Percentiles rank a stretch among this genome's conserved stretches.
phyloP scores from a whole-genome alignment of 2,888 invertebrate species.

The Nezara viridula region DNA sequence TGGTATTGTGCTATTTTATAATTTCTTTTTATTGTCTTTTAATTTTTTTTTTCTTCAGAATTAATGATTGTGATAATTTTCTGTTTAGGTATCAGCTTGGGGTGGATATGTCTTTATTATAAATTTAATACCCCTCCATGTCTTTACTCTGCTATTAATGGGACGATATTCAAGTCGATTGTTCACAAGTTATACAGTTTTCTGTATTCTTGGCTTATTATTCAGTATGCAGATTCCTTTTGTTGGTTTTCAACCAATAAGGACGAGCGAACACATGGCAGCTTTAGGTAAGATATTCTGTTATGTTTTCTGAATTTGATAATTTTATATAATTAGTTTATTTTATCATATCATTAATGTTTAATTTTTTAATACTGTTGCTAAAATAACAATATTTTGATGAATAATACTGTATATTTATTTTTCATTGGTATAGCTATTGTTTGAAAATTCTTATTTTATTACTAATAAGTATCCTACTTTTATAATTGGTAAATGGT shows the following conservation, averaged over 20 bases:
- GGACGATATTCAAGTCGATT: slow-evolving; percentile 93
- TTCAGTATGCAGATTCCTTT: slow-evolving; percentile 98
- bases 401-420: too few relatives aligned
- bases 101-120: slow-evolving; percentile 99
- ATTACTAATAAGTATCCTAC: too few relatives aligned
- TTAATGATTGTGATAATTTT: slow-evolving; percentile 59
- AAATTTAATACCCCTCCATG: slow-evolving; percentile 98
- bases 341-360: too few relatives aligned
- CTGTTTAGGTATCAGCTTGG: slow-evolving; percentile 93
- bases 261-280: slow-evolving; percentile 99
- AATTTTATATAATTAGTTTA: neutral
- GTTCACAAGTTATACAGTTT: slow-evolving; percentile 95
- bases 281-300: slow-evolving; percentile 79
- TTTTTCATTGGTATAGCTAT: too few relatives aligned
- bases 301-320: neutral
- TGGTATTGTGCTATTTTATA: slow-evolving; percentile 77
- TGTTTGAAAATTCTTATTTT: too few relatives aligned
- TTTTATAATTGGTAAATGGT: too few relatives aligned
- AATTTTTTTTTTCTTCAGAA: neutral
- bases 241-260: slow-evolving; percentile 97
- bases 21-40: neutral
- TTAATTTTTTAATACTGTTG: too few relatives aligned
- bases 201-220: slow-evolving; percentile 94
- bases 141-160: slow-evolving; percentile 94
- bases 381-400: too few relatives aligned